Base-by-base conservation (phyloP, 2,797 vertebrate species). In the Danio kyathit region DNA sequence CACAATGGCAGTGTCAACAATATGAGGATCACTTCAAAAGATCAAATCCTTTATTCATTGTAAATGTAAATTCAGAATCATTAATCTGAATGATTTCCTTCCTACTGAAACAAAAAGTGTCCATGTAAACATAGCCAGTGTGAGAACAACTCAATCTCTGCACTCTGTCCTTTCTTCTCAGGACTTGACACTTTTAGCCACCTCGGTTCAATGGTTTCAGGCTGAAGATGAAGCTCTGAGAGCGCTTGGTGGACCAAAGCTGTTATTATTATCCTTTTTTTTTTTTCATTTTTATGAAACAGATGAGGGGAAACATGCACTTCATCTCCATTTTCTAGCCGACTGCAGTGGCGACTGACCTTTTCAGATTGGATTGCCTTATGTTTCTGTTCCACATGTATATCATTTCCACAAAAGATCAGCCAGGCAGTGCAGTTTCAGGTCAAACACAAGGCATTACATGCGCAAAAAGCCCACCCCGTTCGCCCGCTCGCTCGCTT, bases 301-400 rank as follows among this genome's bases (percentile, higher is more conserved):
- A 82, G 51, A 84, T 51, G 52, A 84, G 63, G 69, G 63, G 73
- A 59, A 82, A 43, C 88, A 79, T 29, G 83, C 87, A 90, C 85
- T 83, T 83, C 88, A 88, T 90, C 88, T 84, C 84, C 57, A 81
- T 81, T 90, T 84, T 88, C 87, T 85, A 84, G 14, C 82, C 85
- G 86, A 89, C 74, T 83, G 86, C 44, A 79, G 29, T 5, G 57
- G 29, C 54, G 63, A 70, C 54, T 92, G 92, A 93, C 93, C 92
- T 93, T 93, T 93, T 91, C 90, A 88, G 82, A 89, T 87, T 21
- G 76, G 46, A 88, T 85, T 85, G 89, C 91, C 87, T 90, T 88
- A 60, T 79, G 86, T 88, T 86, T 65, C 87, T 82, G 76, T 83
- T 87, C 73, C 82, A 80, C 79, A 90, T 89, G 84, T 86, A 84